Evolutionary conservation across 2,113 vertebrate genomes (phyloP).

Genomic region (Sorex fumeus): DNA sequence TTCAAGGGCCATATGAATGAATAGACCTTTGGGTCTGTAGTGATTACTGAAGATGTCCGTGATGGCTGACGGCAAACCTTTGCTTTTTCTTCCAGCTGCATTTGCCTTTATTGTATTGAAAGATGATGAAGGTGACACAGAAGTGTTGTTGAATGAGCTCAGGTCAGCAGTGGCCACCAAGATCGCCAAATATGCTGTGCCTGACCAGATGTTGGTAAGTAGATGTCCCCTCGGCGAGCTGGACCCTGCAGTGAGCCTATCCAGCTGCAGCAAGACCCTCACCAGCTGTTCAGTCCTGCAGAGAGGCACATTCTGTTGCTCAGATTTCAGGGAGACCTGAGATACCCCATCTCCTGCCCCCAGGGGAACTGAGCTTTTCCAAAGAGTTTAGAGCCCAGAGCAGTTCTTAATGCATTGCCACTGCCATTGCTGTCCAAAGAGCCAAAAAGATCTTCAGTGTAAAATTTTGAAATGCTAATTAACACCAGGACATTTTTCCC

Average conservation of each 20-base stretch:
- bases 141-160: slow-evolving; percentile 90
- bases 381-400: not conserved
- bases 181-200: slow-evolving; percentile 96
- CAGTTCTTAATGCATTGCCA: not conserved
- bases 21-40: not conserved
- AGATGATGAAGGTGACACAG: slow-evolving; percentile 79
- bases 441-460: not conserved
- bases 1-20: not conserved
- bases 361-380: not conserved
- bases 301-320: no score
- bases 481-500: not conserved
- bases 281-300: no score
- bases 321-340: not conserved
- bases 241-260: fast-evolving
- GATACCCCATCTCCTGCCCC: no score
- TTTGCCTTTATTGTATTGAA: slow-evolving; percentile 96
- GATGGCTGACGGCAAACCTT: not conserved
- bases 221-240: not conserved
- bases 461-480: not conserved
- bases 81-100: slow-evolving; percentile 88
- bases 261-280: not conserved
- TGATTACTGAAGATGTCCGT: not conserved
- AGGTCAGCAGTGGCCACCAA: slow-evolving; percentile 90
- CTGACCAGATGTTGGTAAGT: slow-evolving; percentile 95
- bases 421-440: not conserved